Percentiles rank a stretch among this genome's conserved stretches.
phyloP scores from a whole-genome alignment of 2,797 vertebrate genomes.

The Neostethus bicornis region DNA sequence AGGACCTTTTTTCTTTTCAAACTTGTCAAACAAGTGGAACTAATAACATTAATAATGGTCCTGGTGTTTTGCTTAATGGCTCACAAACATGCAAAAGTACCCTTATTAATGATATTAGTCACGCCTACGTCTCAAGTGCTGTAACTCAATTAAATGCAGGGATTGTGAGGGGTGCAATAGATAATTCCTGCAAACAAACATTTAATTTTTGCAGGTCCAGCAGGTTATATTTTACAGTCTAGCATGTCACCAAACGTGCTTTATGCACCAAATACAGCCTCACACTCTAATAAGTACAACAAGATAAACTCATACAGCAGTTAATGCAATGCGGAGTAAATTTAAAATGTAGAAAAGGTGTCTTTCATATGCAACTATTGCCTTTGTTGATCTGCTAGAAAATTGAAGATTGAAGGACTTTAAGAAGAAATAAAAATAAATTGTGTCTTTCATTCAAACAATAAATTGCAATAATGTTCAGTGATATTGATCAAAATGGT shows the following conservation, averaged over 20 bases:
- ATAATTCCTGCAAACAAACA: background rate
- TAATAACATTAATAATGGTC: slow-evolving; percentile 20
- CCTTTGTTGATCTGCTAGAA: background rate
- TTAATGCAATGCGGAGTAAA: background rate
- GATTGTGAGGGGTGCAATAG: slow-evolving; percentile 1
- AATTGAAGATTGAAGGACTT: background rate
- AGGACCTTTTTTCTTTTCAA: slow-evolving; percentile 1
- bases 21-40: slow-evolving; percentile 30
- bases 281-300: background rate
- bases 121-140: slow-evolving; percentile 7
- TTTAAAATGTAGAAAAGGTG: background rate
- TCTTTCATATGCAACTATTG: background rate
- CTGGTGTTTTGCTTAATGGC: slow-evolving; percentile 7
- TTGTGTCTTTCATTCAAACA: background rate
- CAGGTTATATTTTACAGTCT: background rate
- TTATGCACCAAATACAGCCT: background rate
- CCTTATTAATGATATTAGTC: slow-evolving; percentile 29
- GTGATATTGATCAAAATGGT: background rate
- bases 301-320: background rate
- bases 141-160: slow-evolving; percentile 5
- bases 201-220: no score
- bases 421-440: slow-evolving; percentile 1
- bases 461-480: background rate
- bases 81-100: slow-evolving; percentile 19
- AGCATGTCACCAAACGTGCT: background rate